Conservation (phyloP, 2,888 invertebrate genomes). For the Synergus umbraculus region DNA sequence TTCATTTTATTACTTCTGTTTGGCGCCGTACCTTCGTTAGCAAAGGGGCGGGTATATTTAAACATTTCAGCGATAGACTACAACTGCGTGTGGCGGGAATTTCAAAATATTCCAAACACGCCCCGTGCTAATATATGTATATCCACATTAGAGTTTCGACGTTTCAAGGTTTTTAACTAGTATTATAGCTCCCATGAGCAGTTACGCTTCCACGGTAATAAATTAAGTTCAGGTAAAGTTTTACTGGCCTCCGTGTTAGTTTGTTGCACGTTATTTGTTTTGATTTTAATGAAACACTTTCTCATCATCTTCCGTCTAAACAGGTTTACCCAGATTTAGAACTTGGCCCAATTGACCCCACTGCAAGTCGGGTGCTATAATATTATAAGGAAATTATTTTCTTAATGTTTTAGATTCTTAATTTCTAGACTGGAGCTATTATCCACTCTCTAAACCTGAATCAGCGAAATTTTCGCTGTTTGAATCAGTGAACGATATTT, state of each 20-base stretch:
- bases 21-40: slow-evolving; percentile 20
- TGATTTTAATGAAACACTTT: not conserved
- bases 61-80: slow-evolving; percentile 8
- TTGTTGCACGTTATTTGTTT: slow-evolving; percentile 12
- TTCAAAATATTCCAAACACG: slow-evolving; percentile 37
- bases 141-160: slow-evolving; percentile 27
- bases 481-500: too few species aligned
- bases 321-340: too few species aligned
- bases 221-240: slow-evolving; percentile 14
- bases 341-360: too few species aligned
- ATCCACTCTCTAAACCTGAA: too few species aligned
- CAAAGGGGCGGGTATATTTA: slow-evolving; percentile 8
- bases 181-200: not conserved
- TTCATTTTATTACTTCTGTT: slow-evolving; percentile 31
- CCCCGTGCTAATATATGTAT: slow-evolving; percentile 19
- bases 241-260: not conserved
- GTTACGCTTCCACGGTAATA: slow-evolving; percentile 20
- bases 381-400: too few species aligned
- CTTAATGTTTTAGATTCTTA: too few species aligned
- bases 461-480: too few species aligned
- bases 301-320: not conserved
- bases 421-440: too few species aligned
- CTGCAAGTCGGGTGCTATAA: too few species aligned
- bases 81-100: slow-evolving; percentile 36
- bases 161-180: slow-evolving; percentile 22